A percentile compares a stretch with the other conserved stretches of the same genome.
Conservation (phyloP, 1,140 invertebrate genomes). For the Mercenaria mercenaria region DNA sequence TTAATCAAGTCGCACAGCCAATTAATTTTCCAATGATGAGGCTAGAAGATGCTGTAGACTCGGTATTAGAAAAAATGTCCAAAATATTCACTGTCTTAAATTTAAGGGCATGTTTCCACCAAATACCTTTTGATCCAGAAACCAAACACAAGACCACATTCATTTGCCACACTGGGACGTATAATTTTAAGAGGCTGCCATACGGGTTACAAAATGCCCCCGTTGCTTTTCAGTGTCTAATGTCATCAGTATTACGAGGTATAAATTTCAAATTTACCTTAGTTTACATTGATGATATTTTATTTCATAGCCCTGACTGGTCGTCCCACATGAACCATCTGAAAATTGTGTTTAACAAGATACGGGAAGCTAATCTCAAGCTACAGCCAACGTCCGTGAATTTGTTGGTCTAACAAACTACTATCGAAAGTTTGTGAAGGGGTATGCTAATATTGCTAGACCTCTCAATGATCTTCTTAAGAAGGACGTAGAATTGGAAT, state of each 20-base stretch:
- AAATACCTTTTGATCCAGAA: conserved; percentile 65
- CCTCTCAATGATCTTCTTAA: conserved; percentile 80
- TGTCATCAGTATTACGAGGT: conserved; percentile 26
- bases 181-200: conserved; percentile 57
- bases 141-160: conserved; percentile 70
- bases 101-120: conserved; percentile 61
- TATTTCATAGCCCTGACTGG: conserved; percentile 54
- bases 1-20: conserved; percentile 69
- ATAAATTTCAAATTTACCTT: conserved; percentile 66
- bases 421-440: conserved; percentile 81
- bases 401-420: conserved; percentile 86
- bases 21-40: conserved; percentile 57
- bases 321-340: conserved; percentile 61
- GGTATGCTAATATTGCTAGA: conserved; percentile 79
- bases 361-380: conserved; percentile 58
- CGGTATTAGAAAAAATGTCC: conserved; percentile 53
- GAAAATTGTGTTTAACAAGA: conserved; percentile 44
- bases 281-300: conserved; percentile 48
- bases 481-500: conserved; percentile 78
- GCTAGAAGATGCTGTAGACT: conserved; percentile 65
- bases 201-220: conserved; percentile 37
- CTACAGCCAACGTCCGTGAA: conserved; percentile 71
- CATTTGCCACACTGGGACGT: conserved; percentile 59
- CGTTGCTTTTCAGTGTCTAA: conserved; percentile 61
- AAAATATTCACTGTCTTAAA: conserved; percentile 68